Evolutionary conservation across 2,797 vertebrate species (phyloP).

Genomic region (Cygnus olor): DNA sequence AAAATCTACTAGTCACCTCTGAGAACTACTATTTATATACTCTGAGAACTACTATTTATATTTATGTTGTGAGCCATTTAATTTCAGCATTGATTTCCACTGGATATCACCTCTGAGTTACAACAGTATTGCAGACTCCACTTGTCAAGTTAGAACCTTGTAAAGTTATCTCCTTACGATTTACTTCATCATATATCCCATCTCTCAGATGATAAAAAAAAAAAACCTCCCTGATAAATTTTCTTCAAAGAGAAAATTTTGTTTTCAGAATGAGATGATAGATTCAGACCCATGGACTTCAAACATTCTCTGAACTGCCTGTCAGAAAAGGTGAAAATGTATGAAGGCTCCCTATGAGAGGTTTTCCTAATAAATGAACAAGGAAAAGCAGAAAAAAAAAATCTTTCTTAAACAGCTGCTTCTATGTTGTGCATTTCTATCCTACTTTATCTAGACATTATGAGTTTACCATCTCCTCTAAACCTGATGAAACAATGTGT

Average conservation of each 20-base stretch:
- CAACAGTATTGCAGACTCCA: background rate
- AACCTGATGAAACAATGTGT: background rate
- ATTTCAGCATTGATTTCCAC: background rate
- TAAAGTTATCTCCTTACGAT: background rate
- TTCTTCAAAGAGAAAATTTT: background rate
- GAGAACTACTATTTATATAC: background rate
- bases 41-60: background rate
- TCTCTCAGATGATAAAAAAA: background rate
- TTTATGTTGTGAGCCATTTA: background rate
- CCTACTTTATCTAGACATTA: background rate
- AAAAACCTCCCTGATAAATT: background rate
- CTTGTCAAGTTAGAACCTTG: background rate
- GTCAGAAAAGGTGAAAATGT: background rate
- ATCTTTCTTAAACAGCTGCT: background rate
- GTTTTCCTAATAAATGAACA: background rate
- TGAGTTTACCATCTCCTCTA: background rate
- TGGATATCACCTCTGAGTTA: background rate
- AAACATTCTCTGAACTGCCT: background rate
- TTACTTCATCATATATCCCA: background rate
- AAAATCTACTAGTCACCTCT: background rate
- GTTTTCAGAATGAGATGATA: background rate
- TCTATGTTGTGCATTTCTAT: background rate
- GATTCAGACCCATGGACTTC: fast-evolving
- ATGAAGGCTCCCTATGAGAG: background rate
- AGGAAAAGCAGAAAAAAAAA: background rate